Percentiles rank a stretch among this genome's conserved stretches.
These are phyloP conservation scores for Epinotia nisella DNA, from an alignment of 2,888 invertebrate species.

Conservation along the genomic window DNA sequence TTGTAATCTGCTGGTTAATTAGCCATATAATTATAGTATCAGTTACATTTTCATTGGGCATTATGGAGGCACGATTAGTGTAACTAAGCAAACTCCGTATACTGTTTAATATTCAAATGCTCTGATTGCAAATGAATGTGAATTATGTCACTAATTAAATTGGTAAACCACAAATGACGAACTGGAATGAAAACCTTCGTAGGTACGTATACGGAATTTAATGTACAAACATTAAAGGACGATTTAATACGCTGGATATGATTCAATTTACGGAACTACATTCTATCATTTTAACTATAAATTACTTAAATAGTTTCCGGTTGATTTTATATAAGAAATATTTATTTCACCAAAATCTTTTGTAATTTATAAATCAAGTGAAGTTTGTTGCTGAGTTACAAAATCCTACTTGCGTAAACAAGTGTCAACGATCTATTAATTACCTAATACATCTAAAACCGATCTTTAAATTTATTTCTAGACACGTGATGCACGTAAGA, in stretches of 20 bases:
- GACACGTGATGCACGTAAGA: constrained; percentile 20
- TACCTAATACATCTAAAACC: background rate
- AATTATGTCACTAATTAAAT: constrained; percentile 11
- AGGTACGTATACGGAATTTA: background rate
- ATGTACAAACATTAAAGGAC: background rate
- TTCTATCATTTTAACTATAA: background rate
- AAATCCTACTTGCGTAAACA: background rate
- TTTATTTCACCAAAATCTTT: background rate
- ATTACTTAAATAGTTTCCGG: too few species aligned
- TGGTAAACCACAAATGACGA: background rate
- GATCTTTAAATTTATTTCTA: constrained; percentile 17
- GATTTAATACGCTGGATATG: background rate
- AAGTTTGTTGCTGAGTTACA: too few species aligned
- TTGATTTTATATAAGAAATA: too few species aligned
- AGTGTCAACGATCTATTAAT: background rate
- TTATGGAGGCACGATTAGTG: background rate
- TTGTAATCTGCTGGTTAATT: constrained; percentile 15
- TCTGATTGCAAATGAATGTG: constrained; percentile 3
- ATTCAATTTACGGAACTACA: background rate
- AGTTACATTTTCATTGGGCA: background rate
- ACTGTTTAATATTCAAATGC: constrained; percentile 3
- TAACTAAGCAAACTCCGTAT: background rate
- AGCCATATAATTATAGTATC: background rate
- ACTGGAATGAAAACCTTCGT: background rate
- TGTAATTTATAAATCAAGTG: too few species aligned